Conservation (phyloP, 2,888 invertebrate genomes). For the Willowsia nigromaculata region DNA sequence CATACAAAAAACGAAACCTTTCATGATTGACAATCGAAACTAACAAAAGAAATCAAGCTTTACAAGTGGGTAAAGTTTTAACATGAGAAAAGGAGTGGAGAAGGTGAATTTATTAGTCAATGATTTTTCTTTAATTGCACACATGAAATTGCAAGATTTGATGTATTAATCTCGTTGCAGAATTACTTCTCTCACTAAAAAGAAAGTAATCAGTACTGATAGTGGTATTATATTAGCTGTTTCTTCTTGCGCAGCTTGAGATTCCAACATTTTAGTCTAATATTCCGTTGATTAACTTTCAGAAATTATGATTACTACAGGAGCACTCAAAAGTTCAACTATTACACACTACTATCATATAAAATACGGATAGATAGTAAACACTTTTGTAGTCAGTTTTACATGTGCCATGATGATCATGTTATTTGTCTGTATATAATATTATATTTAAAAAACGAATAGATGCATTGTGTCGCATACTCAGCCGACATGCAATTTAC, state of each 20-base stretch:
- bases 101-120: background rate
- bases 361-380: background rate
- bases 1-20: constrained; percentile 61
- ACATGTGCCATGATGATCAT: constrained; percentile 56
- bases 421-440: background rate
- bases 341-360: background rate
- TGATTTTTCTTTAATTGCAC: background rate
- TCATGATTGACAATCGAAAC: constrained; percentile 61
- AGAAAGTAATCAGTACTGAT: too few species aligned
- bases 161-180: too few species aligned
- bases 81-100: background rate
- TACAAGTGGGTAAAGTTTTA: background rate
- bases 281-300: background rate
- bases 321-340: constrained; percentile 28
- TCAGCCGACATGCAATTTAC: background rate
- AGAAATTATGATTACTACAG: background rate
- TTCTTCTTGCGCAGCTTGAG: background rate
- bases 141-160: too few species aligned
- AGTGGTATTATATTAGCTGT: too few species aligned
- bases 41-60: constrained; percentile 12
- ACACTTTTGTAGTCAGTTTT: constrained; percentile 56
- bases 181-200: too few species aligned
- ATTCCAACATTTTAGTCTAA: background rate
- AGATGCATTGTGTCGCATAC: background rate
- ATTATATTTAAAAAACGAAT: background rate